Percentiles rank a stretch among this genome's conserved stretches.
phyloP scores from a whole-genome alignment of 2,797 vertebrate species.

The Craterocephalus amniculus region DNA sequence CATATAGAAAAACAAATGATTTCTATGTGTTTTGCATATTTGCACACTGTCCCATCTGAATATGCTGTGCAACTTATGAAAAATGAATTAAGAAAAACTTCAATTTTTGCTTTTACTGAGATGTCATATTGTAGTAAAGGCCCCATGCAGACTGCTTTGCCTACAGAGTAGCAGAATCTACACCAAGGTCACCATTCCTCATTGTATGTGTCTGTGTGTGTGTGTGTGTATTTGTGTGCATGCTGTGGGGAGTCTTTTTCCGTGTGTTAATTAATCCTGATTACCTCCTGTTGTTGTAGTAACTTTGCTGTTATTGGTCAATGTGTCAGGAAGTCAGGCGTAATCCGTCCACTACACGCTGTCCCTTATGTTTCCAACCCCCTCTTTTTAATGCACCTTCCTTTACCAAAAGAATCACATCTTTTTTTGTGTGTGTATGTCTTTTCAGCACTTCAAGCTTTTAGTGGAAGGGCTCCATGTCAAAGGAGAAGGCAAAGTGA shows the following conservation, averaged over 20 bases:
- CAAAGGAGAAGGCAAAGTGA: conserved; percentile 94
- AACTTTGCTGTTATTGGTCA: conserved; percentile 53
- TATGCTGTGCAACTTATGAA: background rate
- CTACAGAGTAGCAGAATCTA: background rate
- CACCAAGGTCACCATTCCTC: background rate
- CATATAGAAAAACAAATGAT: too few species aligned
- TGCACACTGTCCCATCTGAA: too few species aligned
- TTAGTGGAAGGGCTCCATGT: conserved; percentile 92
- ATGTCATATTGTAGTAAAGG: background rate
- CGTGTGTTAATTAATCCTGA: conserved; percentile 58
- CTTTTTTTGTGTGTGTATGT: background rate
- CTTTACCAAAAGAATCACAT: background rate
- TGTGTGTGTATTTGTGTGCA: background rate
- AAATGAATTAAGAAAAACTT: background rate
- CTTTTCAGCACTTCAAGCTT: conserved; percentile 91
- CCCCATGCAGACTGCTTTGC: background rate
- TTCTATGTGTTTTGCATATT: too few species aligned
- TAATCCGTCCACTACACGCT: conserved; percentile 47
- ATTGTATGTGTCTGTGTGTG: conserved; percentile 1
- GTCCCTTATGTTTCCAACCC: conserved; percentile 15
- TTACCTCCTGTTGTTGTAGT: conserved; percentile 55
- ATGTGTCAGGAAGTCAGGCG: conserved; percentile 33
- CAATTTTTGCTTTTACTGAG: background rate
- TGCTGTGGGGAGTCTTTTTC: conserved; percentile 8
- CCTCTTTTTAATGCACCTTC: conserved; percentile 11